A percentile compares a stretch with the other conserved stretches of the same genome.
Evolutionary conservation across 1,140 invertebrate species (phyloP).

Genomic region (Euwallacea similis): DNA sequence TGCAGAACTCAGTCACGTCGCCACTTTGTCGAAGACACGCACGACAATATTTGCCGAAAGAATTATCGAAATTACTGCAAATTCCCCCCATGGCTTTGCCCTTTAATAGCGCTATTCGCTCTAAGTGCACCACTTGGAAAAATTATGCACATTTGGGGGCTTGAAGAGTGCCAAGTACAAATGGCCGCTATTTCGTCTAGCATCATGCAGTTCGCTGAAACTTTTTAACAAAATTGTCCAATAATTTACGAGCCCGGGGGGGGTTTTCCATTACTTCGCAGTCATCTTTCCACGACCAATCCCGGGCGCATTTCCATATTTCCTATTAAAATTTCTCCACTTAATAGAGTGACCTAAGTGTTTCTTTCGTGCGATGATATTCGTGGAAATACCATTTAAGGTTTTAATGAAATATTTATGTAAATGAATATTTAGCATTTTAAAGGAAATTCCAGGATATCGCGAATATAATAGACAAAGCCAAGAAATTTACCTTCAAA

Average conservation of each 20-base stretch:
- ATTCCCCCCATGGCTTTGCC: no score
- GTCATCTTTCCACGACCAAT: neutral
- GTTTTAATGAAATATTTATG: constrained; percentile 1
- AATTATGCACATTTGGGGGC: constrained; percentile 11
- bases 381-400: neutral
- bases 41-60: neutral
- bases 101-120: neutral
- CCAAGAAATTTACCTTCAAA: constrained; percentile 8
- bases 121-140: neutral
- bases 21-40: neutral
- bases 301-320: neutral
- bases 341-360: constrained; percentile 1
- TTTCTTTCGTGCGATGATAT: neutral
- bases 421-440: constrained; percentile 7
- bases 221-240: constrained; percentile 3
- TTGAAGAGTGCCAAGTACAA: constrained; percentile 2
- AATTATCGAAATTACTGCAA: no score
- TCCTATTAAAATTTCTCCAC: neutral
- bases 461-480: constrained; percentile 2
- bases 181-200: constrained; percentile 1
- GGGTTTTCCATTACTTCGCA: neutral
- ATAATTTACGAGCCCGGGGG: neutral
- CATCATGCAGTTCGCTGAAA: neutral
- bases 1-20: constrained; percentile 1
- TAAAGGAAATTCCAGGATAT: constrained; percentile 1